Evolutionary conservation across 2,888 invertebrate genomes (phyloP), one percentile per base, ranked within the genome.

Genomic region (Chrysolina haemoptera): DNA sequence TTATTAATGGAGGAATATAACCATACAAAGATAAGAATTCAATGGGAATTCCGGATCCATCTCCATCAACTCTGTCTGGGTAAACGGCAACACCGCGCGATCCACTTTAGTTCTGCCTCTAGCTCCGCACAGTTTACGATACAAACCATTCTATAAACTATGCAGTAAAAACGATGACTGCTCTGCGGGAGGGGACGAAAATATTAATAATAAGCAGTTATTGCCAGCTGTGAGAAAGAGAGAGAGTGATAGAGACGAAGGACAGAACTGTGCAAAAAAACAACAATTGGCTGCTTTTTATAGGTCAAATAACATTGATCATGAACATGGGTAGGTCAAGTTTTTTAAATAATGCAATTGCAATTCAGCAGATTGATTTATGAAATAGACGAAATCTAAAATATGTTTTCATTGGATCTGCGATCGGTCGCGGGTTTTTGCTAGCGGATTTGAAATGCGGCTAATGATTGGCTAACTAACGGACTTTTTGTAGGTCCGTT

Each of bases 131-230:
- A 70, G 64, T 67, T 71, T 66, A 66, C 35, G 66, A 66, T 67
- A 16, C 66, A 64, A 20, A 35, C 48, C 68, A 41, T 62, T 70
- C 48, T 70, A 72, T 63, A 67, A 72, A 72, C 72, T 68, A 71
- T 71, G 67, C 71, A 68, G 76, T 67, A 76, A 73, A 73, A 73
- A 70, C 69, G 76, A 75, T 68, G 71, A 76, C 73, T 43, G 65
- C 71, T 62, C 62, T 55, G 71, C 67, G 62, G 73, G 73, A 70
- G 73, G 73, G 70, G 64, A 72, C 70, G 48, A 70, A 71, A 76
- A 73, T 76, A 76, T 73, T 76, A 76, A 73, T 73, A 72, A 68
- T 67, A 63, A 72, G 62, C 68, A 68, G 62, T 72, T 67, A 59
- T 62, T 55, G 48, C 66, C 62, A 62, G 59, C 64, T 68, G 66